These are phyloP conservation scores for Leuciscus waleckii DNA, from an alignment of 2,797 vertebrate species.

Conservation along the genomic window DNA sequence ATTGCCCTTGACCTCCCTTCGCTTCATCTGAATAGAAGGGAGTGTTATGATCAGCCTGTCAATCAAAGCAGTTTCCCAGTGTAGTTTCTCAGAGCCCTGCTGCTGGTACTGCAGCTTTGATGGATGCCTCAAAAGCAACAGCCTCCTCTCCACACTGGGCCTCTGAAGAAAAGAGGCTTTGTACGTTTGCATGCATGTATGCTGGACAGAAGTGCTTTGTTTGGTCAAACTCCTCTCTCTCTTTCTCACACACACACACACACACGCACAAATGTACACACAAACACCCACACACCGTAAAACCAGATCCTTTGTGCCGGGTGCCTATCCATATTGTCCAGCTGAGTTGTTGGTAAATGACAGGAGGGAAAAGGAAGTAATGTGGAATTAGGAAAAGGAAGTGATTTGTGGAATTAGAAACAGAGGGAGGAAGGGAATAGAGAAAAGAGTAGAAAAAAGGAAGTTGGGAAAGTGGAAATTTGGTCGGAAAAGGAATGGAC, in stretches of 20 bases:
- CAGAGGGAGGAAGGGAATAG: constrained; percentile 33
- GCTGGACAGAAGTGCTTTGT: constrained; percentile 82
- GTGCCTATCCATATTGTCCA: constrained; percentile 71
- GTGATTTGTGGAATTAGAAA: constrained; percentile 33
- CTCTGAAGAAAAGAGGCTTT: constrained; percentile 78
- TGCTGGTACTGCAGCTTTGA: constrained; percentile 58
- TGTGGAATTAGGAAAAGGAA: constrained; percentile 12
- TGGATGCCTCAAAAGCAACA: constrained; percentile 58
- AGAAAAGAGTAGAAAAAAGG: constrained; percentile 17
- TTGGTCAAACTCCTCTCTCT: constrained; percentile 73
- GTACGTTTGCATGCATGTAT: constrained; percentile 79
- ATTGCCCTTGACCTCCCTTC: constrained; percentile 21
- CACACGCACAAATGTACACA: background rate
- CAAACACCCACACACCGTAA: constrained; percentile 65
- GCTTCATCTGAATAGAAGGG: constrained; percentile 18
- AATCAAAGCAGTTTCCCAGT: constrained; percentile 44
- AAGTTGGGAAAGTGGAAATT: background rate
- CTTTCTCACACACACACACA: background rate
- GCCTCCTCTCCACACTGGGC: constrained; percentile 64
- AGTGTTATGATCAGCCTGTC: constrained; percentile 56
- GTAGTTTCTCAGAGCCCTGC: constrained; percentile 56
- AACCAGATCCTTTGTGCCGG: constrained; percentile 79
- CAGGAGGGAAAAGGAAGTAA: constrained; percentile 44
- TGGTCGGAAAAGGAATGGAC: background rate
- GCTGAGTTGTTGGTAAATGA: constrained; percentile 63